Base-by-base conservation (phyloP, 1,140 invertebrate genomes). In the Lasioglossum albipes region DNA sequence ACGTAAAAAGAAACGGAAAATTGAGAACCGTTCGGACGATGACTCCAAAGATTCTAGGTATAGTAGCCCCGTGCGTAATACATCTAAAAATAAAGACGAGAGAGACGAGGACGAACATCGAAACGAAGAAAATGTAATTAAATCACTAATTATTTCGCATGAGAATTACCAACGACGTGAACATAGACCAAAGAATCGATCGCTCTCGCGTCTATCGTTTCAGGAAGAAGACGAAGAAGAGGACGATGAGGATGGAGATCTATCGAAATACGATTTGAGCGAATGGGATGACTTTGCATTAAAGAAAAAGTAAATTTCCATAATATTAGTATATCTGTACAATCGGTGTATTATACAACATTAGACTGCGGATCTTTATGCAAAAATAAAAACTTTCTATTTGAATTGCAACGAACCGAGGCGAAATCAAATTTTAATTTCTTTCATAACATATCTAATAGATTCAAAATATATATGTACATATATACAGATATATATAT, bases 231-330 rank as follows among this genome's bases (percentile, higher is more conserved):
- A 95, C 0, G 91, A 91, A 7, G 91, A 95, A 0, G 95, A 95
- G 2, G 94, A 95, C 0, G 95, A 95, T 3, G 96, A 96, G 71
- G 96, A 96, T 78, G 96, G 94, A 31, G 96, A 97, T 93, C 93
- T 97, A 77, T 97, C 96, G 20, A 97, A 97, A 91, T 97, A 97
- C 89, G 96, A 97, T 92, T 93, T 97, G 52, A 96, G 95, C 90
- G 96, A 95, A 88, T 96, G 95, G 94, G 96, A 95, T 69, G 94
- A 94, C 69, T 93, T 94, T 78, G 93, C 93, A 69, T 83, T 83
- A 70, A 92, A 93, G 83, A 93, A 92, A 82, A 92, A 87, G 93
- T 93, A 88, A 70, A 52, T 75, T 31, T 69, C 65, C n/a, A 31
- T 18, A 49, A 36, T 7, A 59, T 31, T 72, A 42, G 31, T 54